Base-by-base conservation (phyloP, 2,113 vertebrate genomes). In the Aramus guarauna region DNA sequence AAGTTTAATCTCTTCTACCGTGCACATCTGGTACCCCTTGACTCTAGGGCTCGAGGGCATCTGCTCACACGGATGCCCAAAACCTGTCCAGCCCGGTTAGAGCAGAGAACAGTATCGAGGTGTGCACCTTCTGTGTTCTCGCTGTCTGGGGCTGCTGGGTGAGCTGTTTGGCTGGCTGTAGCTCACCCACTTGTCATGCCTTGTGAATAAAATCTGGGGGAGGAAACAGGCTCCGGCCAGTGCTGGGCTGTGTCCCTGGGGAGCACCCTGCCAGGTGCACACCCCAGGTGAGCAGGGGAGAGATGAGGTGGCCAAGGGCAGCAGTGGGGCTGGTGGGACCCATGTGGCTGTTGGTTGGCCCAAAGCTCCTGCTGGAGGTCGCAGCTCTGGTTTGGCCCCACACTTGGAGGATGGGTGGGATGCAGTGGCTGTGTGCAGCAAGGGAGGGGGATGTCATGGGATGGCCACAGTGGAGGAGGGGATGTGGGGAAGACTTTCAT, bases 211-310 rank as follows among this genome's bases (percentile, higher is more conserved):
- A 59, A 81, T 17, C 37, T 0, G 6, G 45, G 47, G 37, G 18
- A 88, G 67, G 75, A 52, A 20, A 48, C 8, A 52, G 36, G 15
- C n/a, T 64, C 18, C 5, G 41, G 53, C 41, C 20, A 1, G 58
- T 2, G 21, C 58, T 1, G 7, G 43, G 62, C 72, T 73, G 37
- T 9, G 20, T 15, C 52, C 73, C 71, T 63, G 0, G 0, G 48
- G 92, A 63, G 52, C 79, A 43, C 60, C 62, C 82, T 75, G 64
- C 34, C 23, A 39, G 72, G 60, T 60, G 59, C 47, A 26, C 11
- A 53, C 37, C 20, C 11, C 17, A 4, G 48, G 34, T 43, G 4
- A 56, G 72, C 68, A 67, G 60, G 32, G 48, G 5, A 41, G 62
- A 17, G 27, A 12, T 83, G 91, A 16, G 13, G 5, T 62, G 12